A percentile compares a stretch with the other conserved stretches of the same genome.
These are phyloP conservation scores for Trigoniulus corallinus DNA, from an alignment of 1,140 invertebrate genomes.

Conservation along the genomic window DNA sequence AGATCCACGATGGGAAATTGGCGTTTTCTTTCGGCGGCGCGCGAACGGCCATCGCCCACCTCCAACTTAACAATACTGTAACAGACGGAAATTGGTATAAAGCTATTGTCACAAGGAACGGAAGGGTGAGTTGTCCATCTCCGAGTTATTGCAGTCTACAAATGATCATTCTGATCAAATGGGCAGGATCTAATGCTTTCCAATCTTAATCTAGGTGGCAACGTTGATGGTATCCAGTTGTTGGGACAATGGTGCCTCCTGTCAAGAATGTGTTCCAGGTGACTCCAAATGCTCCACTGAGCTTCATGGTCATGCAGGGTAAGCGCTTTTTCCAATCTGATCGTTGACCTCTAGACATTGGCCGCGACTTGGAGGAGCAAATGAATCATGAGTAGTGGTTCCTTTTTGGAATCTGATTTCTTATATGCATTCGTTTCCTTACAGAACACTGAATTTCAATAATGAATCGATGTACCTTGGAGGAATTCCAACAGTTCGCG, in stretches of 20 bases:
- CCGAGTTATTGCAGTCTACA: background rate
- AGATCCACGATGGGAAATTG: conserved; percentile 61
- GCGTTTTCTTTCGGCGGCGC: conserved; percentile 78
- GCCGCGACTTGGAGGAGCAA: background rate
- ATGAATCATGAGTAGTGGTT: background rate
- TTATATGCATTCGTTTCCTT: background rate
- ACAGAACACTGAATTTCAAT: conserved; percentile 57
- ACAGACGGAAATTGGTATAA: conserved; percentile 80
- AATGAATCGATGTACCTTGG: conserved; percentile 70
- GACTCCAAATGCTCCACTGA: conserved; percentile 63
- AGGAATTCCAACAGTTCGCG: conserved; percentile 62
- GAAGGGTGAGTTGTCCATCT: conserved; percentile 22
- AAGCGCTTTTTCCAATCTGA: background rate
- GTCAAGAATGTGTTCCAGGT: conserved; percentile 64
- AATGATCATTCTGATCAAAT: background rate
- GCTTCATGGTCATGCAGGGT: background rate
- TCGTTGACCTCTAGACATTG: no score
- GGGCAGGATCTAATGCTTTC: background rate
- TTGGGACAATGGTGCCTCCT: conserved; percentile 64
- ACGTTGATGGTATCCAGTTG: conserved; percentile 64
- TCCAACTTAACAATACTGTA: conserved; percentile 43
- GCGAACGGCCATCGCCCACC: conserved; percentile 63
- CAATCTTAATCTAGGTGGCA: conserved; percentile 36
- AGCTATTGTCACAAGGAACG: conserved; percentile 74
- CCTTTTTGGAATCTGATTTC: background rate